phyloP scores from a whole-genome alignment of 2,797 vertebrate species.

The Helarctos malayanus region DNA sequence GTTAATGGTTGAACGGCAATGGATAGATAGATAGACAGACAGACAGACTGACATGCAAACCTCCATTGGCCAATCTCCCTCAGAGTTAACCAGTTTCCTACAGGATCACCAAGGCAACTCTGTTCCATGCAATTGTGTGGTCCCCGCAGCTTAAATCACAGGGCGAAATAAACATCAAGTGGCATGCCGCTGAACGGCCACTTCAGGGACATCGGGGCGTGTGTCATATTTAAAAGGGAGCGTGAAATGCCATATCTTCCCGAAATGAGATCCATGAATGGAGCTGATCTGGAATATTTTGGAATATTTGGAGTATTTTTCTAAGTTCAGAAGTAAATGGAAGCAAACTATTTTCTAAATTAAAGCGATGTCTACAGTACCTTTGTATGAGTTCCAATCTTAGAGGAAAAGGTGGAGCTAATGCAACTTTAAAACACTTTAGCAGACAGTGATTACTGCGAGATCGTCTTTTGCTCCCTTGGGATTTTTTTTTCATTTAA shows the following conservation, averaged over 20 bases:
- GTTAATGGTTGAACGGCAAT: neutral
- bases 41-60: neutral
- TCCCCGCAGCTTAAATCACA: neutral
- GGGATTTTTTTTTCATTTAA: conserved; percentile 84
- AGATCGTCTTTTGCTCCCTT: conserved; percentile 82
- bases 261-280: neutral
- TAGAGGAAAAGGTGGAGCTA: conserved; percentile 83
- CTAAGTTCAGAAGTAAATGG: conserved; percentile 77
- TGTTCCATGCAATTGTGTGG: neutral
- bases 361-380: conserved; percentile 70
- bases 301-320: conserved; percentile 82
- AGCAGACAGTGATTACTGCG: conserved; percentile 83
- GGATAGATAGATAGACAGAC: neutral
- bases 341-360: conserved; percentile 86
- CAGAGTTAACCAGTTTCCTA: neutral
- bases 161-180: neutral
- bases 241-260: neutral
- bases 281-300: conserved; percentile 18
- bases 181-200: neutral
- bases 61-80: neutral
- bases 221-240: neutral
- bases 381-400: conserved; percentile 83
- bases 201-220: neutral
- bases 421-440: conserved; percentile 85
- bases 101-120: neutral